Conservation (phyloP, 2,113 vertebrate species). For the Oceanodroma tethys region DNA sequence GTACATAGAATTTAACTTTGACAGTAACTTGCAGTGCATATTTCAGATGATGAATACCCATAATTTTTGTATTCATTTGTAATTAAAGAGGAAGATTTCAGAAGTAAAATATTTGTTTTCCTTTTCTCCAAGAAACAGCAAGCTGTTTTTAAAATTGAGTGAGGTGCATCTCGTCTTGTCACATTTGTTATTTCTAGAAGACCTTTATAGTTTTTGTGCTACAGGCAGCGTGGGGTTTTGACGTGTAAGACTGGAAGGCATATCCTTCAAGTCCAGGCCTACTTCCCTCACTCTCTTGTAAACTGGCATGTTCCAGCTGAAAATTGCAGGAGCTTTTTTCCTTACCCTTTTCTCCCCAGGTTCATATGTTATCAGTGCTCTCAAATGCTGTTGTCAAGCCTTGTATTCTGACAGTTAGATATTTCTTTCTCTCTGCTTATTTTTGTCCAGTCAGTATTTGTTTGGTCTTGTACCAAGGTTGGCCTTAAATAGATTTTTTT, state of each 20-base stretch:
- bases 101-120: background rate
- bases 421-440: background rate
- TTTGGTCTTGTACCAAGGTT: background rate
- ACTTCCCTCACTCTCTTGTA: background rate
- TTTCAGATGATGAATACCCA: background rate
- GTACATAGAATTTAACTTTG: background rate
- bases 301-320: background rate
- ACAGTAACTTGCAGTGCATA: background rate
- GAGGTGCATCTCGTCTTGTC: background rate
- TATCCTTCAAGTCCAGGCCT: background rate
- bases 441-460: background rate
- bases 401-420: background rate
- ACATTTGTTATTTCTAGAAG: background rate
- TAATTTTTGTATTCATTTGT: conserved; percentile 24
- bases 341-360: background rate
- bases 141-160: background rate
- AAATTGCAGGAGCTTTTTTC: background rate
- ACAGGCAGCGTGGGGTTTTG: background rate
- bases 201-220: background rate
- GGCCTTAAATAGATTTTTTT: background rate
- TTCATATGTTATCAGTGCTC: background rate
- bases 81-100: conserved; percentile 6
- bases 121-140: background rate
- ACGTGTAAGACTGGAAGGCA: background rate
- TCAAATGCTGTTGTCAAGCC: background rate